phyloP scores from a whole-genome alignment of 1,140 invertebrate species.

The Brachionus asplanchnoidis region DNA sequence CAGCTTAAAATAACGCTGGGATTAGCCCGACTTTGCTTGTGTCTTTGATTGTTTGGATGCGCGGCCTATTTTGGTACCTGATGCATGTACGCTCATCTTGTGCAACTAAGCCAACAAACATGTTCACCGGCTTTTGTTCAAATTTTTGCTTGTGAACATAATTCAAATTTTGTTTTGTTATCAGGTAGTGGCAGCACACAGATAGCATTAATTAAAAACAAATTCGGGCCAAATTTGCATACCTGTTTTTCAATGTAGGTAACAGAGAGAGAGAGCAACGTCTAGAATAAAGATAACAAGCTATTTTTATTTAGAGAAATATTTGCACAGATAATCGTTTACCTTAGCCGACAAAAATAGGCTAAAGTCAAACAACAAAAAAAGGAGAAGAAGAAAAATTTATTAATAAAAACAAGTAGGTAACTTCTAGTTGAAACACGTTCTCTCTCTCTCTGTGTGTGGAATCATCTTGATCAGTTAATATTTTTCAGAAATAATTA shows the following conservation, averaged over 20 bases:
- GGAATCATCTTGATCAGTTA: constrained; percentile 11
- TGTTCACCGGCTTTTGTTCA: background rate
- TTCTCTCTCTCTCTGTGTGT: background rate
- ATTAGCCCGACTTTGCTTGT: background rate
- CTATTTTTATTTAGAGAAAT: background rate
- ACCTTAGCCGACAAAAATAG: background rate
- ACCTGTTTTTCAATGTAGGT: background rate
- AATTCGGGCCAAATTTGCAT: background rate
- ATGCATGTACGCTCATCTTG: background rate
- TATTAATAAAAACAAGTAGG: constrained; percentile 33
- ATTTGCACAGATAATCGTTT: constrained; percentile 5
- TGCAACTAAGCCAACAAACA: background rate
- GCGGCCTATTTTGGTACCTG: background rate
- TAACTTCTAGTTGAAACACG: constrained; percentile 25
- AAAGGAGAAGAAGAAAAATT: background rate
- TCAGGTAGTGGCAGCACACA: background rate
- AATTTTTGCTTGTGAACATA: background rate
- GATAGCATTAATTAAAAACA: constrained; percentile 13
- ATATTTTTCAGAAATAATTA: constrained; percentile 32
- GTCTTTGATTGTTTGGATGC: background rate
- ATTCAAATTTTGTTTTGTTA: background rate
- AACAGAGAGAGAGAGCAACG: background rate
- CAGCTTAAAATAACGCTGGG: background rate
- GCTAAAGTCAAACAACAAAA: constrained; percentile 19
- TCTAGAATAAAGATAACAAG: background rate